Base-by-base conservation (phyloP, 2,888 invertebrate genomes). In the Drosophila villosipedis region DNA sequence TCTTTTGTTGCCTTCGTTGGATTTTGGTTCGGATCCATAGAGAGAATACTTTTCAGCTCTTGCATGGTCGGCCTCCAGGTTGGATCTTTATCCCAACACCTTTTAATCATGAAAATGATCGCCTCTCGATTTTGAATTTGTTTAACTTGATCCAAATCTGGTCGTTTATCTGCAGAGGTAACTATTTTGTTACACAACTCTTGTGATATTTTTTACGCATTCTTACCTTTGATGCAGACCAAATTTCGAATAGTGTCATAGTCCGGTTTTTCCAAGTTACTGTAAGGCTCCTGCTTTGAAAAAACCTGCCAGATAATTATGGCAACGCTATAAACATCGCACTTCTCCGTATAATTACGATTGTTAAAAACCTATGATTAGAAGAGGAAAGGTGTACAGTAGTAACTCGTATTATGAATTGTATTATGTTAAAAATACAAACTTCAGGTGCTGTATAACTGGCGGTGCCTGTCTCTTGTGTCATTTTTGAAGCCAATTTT, bases 171-270 rank as follows among this genome's bases (percentile, higher is more conserved):
- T 58, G n/a, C 5, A 58, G 10, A 0, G 14, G 14, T 55, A 10
- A 6, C 19, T 25, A 25, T 35, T 16, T 35, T 19, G 33, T 10
- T 31, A 25, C 4, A 19, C 12, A 33, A 19, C 35, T 54, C 1
- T 54, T 35, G 10, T 16, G 9, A 22, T 14, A 19, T 14, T 7
- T 25, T 33, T 0, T 6, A n/a, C 1, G 3, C 22, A 0, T 22
- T 25, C 59, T 59, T 43, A 43, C 43, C 22, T 0, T 7, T 0
- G 10, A 12, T 4, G 3, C 1, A 0, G 10, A 37, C 19, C 6
- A 1, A 0, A 54, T 54, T 0, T 0, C 0, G 0, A 54, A 54
- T 54, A 12, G 16, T 3, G 7, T 0, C 0, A 31, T 7, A 2
- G 0, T 30, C 2, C 31, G 0, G 7, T 14, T 16, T 25, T 35